phyloP scores from a whole-genome alignment of 2,797 vertebrate genomes.

The Gambusia yucatana region DNA sequence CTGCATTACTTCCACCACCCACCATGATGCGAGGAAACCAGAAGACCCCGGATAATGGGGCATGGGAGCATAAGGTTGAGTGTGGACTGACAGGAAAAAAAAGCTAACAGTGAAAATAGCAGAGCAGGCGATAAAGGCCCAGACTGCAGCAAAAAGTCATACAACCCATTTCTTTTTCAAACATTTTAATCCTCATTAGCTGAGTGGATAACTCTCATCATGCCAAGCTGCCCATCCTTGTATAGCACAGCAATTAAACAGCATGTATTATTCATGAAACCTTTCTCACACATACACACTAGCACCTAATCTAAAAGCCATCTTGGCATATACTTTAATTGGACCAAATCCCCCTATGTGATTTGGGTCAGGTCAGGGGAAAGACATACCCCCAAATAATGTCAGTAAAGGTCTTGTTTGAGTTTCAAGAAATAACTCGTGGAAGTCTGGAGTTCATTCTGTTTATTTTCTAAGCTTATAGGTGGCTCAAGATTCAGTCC shows the following conservation, averaged over 20 bases:
- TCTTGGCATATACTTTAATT: constrained; percentile 77
- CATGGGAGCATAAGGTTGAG: constrained; percentile 45
- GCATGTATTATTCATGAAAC: constrained; percentile 81
- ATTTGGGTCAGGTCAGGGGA: constrained; percentile 49
- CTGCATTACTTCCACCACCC: constrained; percentile 75
- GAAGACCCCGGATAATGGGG: constrained; percentile 56
- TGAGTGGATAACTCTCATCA: constrained; percentile 61
- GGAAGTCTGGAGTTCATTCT: constrained; percentile 15
- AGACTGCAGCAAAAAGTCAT: constrained; percentile 36
- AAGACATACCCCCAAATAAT: constrained; percentile 25
- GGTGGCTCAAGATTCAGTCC: constrained; percentile 20
- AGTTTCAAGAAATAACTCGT: constrained; percentile 20
- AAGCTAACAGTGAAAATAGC: constrained; percentile 32
- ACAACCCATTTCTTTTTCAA: constrained; percentile 57
- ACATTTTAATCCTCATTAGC: constrained; percentile 75
- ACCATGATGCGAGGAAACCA: constrained; percentile 63
- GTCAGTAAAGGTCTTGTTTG: constrained; percentile 17
- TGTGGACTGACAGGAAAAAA: constrained; percentile 49
- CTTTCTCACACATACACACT: constrained; percentile 64
- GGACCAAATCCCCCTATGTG: constrained; percentile 65
- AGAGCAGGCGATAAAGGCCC: constrained; percentile 33
- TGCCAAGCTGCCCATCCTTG: constrained; percentile 61
- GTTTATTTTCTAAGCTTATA: constrained; percentile 12
- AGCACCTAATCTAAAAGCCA: constrained; percentile 63
- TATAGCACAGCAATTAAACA: constrained; percentile 74